Conservation (phyloP, 2,888 invertebrate species). For the Muscina levida region DNA sequence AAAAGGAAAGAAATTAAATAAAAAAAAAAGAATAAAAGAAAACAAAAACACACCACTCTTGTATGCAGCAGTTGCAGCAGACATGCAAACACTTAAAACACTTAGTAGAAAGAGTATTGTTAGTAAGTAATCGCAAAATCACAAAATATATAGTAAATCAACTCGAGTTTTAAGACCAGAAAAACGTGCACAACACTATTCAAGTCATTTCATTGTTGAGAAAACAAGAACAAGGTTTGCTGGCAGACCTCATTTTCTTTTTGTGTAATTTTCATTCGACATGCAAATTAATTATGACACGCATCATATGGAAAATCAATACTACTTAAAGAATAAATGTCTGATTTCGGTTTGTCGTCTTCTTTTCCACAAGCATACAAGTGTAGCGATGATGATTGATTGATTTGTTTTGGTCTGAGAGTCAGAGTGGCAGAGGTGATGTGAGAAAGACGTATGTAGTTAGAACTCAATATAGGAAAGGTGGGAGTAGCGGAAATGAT, state of each 20-base stretch:
- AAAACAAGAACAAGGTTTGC: slow-evolving; percentile 38
- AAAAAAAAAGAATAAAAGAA: slow-evolving; percentile 34
- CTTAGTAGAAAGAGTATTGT: not conserved
- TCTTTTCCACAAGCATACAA: slow-evolving; percentile 62
- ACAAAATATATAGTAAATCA: slow-evolving; percentile 44
- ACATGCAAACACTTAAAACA: slow-evolving; percentile 64
- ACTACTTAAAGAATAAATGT: slow-evolving; percentile 47
- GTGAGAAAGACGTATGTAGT: slow-evolving; percentile 48
- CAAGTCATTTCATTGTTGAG: not conserved
- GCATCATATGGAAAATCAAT: slow-evolving; percentile 34
- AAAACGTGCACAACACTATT: slow-evolving; percentile 60
- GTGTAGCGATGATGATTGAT: slow-evolving; percentile 60
- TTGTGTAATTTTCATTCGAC: slow-evolving; percentile 52
- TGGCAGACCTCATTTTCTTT: slow-evolving; percentile 32
- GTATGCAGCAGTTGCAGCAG: slow-evolving; percentile 64
- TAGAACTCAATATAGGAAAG: slow-evolving; percentile 46
- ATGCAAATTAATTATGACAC: slow-evolving; percentile 54
- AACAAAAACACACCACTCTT: slow-evolving; percentile 62
- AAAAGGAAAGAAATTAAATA: slow-evolving; percentile 44
- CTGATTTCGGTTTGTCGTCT: slow-evolving; percentile 38
- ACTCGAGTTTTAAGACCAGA: slow-evolving; percentile 27
- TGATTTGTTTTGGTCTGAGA: slow-evolving; percentile 24
- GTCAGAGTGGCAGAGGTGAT: slow-evolving; percentile 45
- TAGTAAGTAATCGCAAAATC: slow-evolving; percentile 37
- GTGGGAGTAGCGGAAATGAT: slow-evolving; percentile 54